Base-by-base conservation (phyloP, 2,113 vertebrate species). In the Mesoclemmys tuberculata region DNA sequence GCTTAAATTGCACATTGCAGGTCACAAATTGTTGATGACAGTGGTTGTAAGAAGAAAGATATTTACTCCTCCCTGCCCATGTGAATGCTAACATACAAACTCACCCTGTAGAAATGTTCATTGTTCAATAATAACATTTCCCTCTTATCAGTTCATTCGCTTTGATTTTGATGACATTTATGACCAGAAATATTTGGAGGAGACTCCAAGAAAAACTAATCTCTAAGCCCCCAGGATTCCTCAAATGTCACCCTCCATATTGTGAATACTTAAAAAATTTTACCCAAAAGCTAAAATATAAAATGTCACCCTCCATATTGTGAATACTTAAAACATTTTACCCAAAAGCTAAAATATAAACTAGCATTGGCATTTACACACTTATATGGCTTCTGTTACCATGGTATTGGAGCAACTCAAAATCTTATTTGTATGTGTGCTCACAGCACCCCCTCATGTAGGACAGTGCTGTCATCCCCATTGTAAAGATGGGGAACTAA, bases 191-290 rank as follows among this genome's bases (percentile, higher is more conserved):
- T 41, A 27, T 31, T 8, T 10, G 11, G 21, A 88, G 31, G 52
- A 87, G 89, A 24, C 55, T 22, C 12, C 61, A 84, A 88, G 61
- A 52, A 80, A 5, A 80, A 80, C 21, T 80, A 90, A 49, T 22
- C 56, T 56, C 46, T 83, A 92, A 75, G 91, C 88, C 78, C 58
- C 89, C 77, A 81, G 46, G 9, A 29, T 90, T 88, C 29, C 46
- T 92, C 48, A 84, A 68, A n/a, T 68, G 31, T 64, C 31, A 31
- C 7, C 64, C 18, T 68, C 64, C 9, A 31, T 68, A n/a, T n/a
- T 75, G 41, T 44, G 24, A 41, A 44, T 44, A 44, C 21, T 75
- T 44, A 44, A 27, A 26, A 44, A 11, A 3, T 44, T 75, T 75
- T 41, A 44, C 11, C 71, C 41, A 41, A 44, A 75, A 75, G 41